Evolutionary conservation across 2,113 vertebrate genomes (phyloP).

Genomic region (Ceyx melanurus): DNA sequence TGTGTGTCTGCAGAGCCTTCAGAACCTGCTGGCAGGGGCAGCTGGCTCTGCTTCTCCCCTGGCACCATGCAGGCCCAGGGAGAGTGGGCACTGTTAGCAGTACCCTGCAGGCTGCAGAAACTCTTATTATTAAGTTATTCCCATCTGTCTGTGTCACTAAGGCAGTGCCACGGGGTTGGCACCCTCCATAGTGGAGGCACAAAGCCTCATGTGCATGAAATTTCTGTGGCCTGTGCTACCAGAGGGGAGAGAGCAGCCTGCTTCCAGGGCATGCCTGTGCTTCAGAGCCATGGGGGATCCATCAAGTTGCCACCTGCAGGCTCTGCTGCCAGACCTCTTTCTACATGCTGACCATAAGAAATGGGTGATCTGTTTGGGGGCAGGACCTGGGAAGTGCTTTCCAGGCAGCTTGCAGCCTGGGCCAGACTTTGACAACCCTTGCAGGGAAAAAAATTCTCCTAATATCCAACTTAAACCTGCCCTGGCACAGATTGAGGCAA

Average conservation of each 20-base stretch:
- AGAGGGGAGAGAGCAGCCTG: neutral
- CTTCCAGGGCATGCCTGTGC: neutral
- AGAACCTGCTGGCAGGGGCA: rapidly evolving
- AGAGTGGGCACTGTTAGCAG: neutral
- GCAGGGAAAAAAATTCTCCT: too few relatives aligned
- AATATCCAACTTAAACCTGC: neutral
- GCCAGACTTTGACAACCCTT: too few relatives aligned
- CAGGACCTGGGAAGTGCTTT: neutral
- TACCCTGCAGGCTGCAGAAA: neutral
- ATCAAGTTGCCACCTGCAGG: neutral
- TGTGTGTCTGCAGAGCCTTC: neutral
- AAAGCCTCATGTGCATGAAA: rapidly evolving
- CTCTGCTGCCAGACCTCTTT: neutral
- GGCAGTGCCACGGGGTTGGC: neutral
- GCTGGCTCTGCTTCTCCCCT: too few relatives aligned
- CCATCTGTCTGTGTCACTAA: neutral
- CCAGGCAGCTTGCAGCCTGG: neutral
- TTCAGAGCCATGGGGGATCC: neutral
- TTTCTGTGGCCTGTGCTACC: neutral
- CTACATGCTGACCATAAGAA: neutral
- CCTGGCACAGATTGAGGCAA: neutral
- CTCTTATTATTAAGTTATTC: neutral
- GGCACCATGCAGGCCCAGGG: rapidly evolving
- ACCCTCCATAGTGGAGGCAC: neutral
- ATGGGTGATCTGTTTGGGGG: neutral